Base-by-base conservation (phyloP, 2,888 invertebrate genomes). In the Ophioninae sp. region DNA sequence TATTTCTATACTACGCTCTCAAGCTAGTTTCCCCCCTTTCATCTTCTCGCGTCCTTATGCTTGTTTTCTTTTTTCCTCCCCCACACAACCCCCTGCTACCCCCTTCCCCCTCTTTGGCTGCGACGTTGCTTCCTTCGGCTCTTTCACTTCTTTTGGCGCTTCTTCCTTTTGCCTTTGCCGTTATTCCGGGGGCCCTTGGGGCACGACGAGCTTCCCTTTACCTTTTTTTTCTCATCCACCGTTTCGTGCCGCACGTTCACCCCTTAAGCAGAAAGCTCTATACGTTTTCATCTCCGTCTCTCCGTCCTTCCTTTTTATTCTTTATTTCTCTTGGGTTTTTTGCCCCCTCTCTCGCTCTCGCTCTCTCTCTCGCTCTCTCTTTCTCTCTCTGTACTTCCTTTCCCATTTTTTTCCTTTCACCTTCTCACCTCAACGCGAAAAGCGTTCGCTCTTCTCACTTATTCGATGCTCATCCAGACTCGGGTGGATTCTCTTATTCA, bases 401-500 rank as follows among this genome's bases (percentile, higher is more conserved):
- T 78, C 62, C 77, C 65, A 59, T 10, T 77, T 70, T 77, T 79
- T 64, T 37, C 37, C 73, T 77, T 83, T 83, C 77, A 81, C 78
- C 70, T 81, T 81, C 67, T 84, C 81, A 68, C 84, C 74, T 67
- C 67, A 57, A 37, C 67, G 41, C 67, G n/a, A 41, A 41, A 41
- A 41, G 67, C 67, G 50, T 39, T 76, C 56, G 50, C 17, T 75
- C 50, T 56, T 23, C 70, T 81, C 81, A 69, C 64, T 84, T 84
- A 81, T 84, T 76, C 81, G 81, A 84, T 81, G 79, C 81, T 84
- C 83, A 84, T 81, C 78, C 72, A 65, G 75, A 81, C 81, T 75
- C 72, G 69, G 78, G 84, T 70, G 81, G 84, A 64, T 75, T 81
- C 81, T 81, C 81, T 84, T 81, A 84, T 84, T 81, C 84, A 84